phyloP scores from a whole-genome alignment of 2,113 vertebrate genomes.

The Polypterus senegalus region DNA sequence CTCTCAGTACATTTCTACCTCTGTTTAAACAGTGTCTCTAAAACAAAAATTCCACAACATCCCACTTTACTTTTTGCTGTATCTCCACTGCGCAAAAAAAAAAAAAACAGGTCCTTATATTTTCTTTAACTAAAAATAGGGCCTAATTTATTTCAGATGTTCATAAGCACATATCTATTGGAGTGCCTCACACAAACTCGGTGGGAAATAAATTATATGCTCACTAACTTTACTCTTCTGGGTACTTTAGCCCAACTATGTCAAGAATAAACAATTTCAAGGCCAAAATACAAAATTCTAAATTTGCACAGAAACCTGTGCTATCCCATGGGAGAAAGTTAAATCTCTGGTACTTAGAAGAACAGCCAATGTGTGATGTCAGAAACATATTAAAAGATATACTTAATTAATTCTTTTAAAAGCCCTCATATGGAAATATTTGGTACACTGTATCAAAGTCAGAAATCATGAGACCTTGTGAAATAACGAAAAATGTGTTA shows the following conservation, averaged over 20 bases:
- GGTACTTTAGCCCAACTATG: constrained; percentile 16
- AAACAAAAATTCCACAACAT: constrained; percentile 9
- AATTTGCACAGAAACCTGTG: background rate
- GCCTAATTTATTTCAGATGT: constrained; percentile 27
- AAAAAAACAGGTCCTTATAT: constrained; percentile 4
- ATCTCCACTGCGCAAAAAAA: constrained; percentile 2
- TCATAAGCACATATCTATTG: constrained; percentile 1
- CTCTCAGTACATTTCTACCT: too few species aligned
- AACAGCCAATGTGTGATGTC: too few species aligned
- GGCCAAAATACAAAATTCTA: background rate
- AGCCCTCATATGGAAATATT: too few species aligned
- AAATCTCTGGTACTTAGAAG: too few species aligned
- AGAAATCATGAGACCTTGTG: too few species aligned
- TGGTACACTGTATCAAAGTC: too few species aligned
- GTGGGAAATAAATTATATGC: background rate
- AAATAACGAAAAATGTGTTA: too few species aligned
- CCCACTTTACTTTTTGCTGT: constrained; percentile 15
- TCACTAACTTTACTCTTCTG: constrained; percentile 6
- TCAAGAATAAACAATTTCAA: constrained; percentile 12
- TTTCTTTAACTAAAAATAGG: constrained; percentile 16
- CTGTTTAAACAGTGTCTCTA: background rate
- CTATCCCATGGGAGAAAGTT: too few species aligned
- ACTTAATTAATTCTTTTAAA: too few species aligned
- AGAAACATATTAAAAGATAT: too few species aligned
- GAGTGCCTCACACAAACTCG: background rate